Evolutionary conservation across 2,113 vertebrate genomes (phyloP).

Genomic region (Daubentonia madagascariensis): DNA sequence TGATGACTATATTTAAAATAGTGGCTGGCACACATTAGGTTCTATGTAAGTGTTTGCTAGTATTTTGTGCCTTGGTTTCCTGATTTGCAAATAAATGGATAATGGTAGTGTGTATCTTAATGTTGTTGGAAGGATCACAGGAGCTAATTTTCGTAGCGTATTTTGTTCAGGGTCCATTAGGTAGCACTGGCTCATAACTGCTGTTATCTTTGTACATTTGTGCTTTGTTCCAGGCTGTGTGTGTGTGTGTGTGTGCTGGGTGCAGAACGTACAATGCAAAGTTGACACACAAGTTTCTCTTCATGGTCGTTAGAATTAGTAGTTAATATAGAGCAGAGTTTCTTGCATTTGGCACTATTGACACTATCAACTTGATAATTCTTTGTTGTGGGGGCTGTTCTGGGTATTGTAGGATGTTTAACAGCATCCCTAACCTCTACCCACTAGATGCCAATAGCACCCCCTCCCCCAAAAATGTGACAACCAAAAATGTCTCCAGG

Average conservation of each 20-base stretch:
- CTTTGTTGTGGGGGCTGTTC: no score
- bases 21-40: background rate
- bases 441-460: background rate
- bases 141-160: background rate
- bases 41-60: rapidly evolving
- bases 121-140: background rate
- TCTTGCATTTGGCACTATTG: background rate
- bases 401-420: rapidly evolving
- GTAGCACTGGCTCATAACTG: rapidly evolving
- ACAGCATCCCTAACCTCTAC: background rate
- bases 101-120: rapidly evolving
- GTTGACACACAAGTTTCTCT: background rate
- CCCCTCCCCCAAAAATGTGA: background rate
- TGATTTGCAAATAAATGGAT: background rate
- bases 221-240: background rate
- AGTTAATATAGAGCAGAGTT: background rate
- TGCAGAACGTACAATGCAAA: rapidly evolving
- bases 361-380: background rate
- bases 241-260: background rate
- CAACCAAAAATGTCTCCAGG: background rate
- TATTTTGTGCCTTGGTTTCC: background rate
- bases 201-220: rapidly evolving
- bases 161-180: background rate
- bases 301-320: rapidly evolving
- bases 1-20: background rate